A percentile compares a stretch with the other conserved stretches of the same genome.
These are phyloP conservation scores for Boloria selene DNA, from an alignment of 2,888 invertebrate species.

Conservation along the genomic window DNA sequence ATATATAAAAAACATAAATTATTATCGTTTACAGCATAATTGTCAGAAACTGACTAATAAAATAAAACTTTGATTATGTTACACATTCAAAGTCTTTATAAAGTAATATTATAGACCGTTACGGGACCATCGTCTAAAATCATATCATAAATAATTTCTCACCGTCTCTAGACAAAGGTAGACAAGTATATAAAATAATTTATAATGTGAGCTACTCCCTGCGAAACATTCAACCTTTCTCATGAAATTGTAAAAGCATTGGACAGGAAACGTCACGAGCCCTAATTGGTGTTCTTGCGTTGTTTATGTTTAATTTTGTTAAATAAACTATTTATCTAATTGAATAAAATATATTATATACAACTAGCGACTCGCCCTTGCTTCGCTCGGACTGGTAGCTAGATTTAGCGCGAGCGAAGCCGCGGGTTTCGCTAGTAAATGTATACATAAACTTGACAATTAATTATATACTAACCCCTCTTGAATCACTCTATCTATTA, in stretches of 20 bases:
- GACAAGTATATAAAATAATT: slow-evolving; percentile 70
- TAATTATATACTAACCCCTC: no score
- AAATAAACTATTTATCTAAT: neutral
- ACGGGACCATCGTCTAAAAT: slow-evolving; percentile 24
- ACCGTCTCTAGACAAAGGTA: slow-evolving; percentile 56
- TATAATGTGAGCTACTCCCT: slow-evolving; percentile 53
- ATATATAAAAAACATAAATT: no score
- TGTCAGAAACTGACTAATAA: neutral
- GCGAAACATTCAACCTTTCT: slow-evolving; percentile 43
- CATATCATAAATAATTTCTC: slow-evolving; percentile 55
- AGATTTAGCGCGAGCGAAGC: no score
- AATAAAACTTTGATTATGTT: neutral
- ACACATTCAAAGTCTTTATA: neutral
- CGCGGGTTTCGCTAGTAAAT: no score
- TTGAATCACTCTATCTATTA: no score
- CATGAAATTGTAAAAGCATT: no score
- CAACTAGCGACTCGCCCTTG: no score
- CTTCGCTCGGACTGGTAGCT: no score
- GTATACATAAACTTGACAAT: no score
- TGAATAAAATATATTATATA: no score
- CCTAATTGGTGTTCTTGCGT: neutral
- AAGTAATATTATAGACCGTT: neutral
- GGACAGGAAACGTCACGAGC: neutral
- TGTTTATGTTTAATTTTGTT: neutral
- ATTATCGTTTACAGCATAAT: no score